Evolutionary conservation across 2,888 invertebrate species (phyloP).

Genomic region (Euspilapteryx auroguttella): DNA sequence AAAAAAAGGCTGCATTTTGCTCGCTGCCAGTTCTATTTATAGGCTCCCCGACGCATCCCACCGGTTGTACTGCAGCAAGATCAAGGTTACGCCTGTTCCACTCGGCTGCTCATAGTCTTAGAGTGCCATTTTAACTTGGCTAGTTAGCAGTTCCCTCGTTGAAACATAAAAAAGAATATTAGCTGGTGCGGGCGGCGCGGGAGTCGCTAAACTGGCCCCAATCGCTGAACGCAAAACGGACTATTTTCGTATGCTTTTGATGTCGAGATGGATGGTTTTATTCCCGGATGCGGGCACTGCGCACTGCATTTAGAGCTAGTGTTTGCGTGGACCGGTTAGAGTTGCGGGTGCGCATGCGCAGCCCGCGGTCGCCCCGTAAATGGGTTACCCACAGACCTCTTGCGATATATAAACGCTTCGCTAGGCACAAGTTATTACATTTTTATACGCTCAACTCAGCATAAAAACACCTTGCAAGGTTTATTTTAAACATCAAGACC

Average conservation of each 20-base stretch:
- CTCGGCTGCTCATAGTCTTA: constrained; percentile 19
- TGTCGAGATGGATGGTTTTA: constrained; percentile 10
- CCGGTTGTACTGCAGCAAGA: constrained; percentile 43
- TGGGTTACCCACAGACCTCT: constrained; percentile 59
- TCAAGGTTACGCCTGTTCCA: constrained; percentile 42
- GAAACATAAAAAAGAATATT: constrained; percentile 18
- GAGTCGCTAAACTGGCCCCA: too few species aligned
- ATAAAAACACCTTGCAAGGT: too few species aligned
- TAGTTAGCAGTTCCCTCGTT: constrained; percentile 19
- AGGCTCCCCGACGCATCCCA: constrained; percentile 46
- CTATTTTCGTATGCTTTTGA: not conserved
- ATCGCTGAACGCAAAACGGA: too few species aligned
- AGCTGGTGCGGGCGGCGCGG: too few species aligned
- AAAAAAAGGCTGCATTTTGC: constrained; percentile 43
- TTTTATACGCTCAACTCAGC: constrained; percentile 1
- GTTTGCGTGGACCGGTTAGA: constrained; percentile 6
- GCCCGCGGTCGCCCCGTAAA: constrained; percentile 32
- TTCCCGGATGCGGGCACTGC: constrained; percentile 43
- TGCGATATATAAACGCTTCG: constrained; percentile 35
- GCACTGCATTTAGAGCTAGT: constrained; percentile 17
- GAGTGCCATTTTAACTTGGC: constrained; percentile 33
- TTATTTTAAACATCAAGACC: too few species aligned
- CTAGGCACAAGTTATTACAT: constrained; percentile 6
- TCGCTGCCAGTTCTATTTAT: constrained; percentile 42
- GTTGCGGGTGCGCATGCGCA: constrained; percentile 27